Conservation (phyloP, 2,797 vertebrate genomes). For the Lateolabrax maculatus region DNA sequence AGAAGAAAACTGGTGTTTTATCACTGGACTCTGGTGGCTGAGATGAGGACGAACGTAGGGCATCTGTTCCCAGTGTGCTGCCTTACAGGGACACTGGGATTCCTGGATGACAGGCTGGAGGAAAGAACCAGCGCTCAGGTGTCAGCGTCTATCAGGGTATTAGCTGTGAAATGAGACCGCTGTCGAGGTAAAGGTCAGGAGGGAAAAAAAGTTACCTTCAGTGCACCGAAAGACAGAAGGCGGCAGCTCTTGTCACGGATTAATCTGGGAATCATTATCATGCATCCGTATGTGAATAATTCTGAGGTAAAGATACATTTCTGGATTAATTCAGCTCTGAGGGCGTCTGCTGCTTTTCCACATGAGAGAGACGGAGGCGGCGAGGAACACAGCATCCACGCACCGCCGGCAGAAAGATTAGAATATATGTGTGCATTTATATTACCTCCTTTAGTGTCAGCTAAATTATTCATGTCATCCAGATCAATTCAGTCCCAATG, state of each 20-base stretch:
- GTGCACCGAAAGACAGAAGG: slow-evolving; percentile 34
- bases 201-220: slow-evolving; percentile 47
- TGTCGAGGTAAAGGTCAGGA: slow-evolving; percentile 77
- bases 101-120: slow-evolving; percentile 54
- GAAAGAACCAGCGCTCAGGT: slow-evolving; percentile 36
- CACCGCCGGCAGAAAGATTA: slow-evolving; percentile 79
- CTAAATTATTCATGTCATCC: slow-evolving; percentile 89
- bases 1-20: background rate
- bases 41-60: slow-evolving; percentile 49
- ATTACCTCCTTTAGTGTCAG: slow-evolving; percentile 87
- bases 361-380: slow-evolving; percentile 57
- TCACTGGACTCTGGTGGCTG: background rate
- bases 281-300: slow-evolving; percentile 83
- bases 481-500: slow-evolving; percentile 81
- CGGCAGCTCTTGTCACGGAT: slow-evolving; percentile 62
- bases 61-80: slow-evolving; percentile 35
- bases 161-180: slow-evolving; percentile 57
- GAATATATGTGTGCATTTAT: slow-evolving; percentile 90
- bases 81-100: slow-evolving; percentile 54
- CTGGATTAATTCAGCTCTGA: slow-evolving; percentile 81
- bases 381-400: slow-evolving; percentile 70
- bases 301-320: slow-evolving; percentile 77
- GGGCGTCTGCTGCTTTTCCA: slow-evolving; percentile 64
- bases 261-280: slow-evolving; percentile 86
- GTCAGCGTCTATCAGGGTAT: slow-evolving; percentile 66